These are phyloP conservation scores for Lycodopsis pacificus DNA, from an alignment of 2,797 vertebrate genomes.

Conservation along the genomic window DNA sequence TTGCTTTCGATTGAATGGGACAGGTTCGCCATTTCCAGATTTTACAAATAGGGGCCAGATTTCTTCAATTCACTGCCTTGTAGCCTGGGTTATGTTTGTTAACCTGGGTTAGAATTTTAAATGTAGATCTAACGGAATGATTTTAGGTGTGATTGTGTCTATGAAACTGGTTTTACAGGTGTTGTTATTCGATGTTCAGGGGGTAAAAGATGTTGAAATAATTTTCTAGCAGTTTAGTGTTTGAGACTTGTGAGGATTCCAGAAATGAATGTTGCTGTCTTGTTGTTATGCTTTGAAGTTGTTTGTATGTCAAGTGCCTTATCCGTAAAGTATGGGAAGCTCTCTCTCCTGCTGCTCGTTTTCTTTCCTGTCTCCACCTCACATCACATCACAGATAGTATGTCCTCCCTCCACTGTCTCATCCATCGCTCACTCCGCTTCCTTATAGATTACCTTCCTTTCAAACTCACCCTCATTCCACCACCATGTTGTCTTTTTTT, in stretches of 20 bases:
- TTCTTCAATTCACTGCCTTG: slow-evolving; percentile 56
- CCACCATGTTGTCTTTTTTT: slow-evolving; percentile 53
- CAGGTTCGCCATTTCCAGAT: slow-evolving; percentile 25
- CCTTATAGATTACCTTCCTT: slow-evolving; percentile 31
- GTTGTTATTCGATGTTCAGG: slow-evolving; percentile 38
- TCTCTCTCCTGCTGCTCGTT: slow-evolving; percentile 57
- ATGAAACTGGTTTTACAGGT: slow-evolving; percentile 66
- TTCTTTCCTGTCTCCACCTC: slow-evolving; percentile 56
- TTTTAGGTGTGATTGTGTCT: slow-evolving; percentile 65
- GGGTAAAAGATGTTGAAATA: slow-evolving; percentile 26
- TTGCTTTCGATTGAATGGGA: slow-evolving; percentile 19
- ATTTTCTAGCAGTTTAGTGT: slow-evolving; percentile 32
- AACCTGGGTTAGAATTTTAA: slow-evolving; percentile 35
- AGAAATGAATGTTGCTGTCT: slow-evolving; percentile 39
- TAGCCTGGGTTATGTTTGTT: slow-evolving; percentile 41
- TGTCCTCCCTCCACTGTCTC: slow-evolving; percentile 22
- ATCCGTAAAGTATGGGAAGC: slow-evolving; percentile 70
- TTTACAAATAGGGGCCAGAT: slow-evolving; percentile 40
- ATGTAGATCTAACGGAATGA: slow-evolving; percentile 54
- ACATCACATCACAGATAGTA: slow-evolving; percentile 36
- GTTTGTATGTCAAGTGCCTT: slow-evolving; percentile 80
- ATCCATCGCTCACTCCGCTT: slow-evolving; percentile 31
- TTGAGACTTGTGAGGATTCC: slow-evolving; percentile 28
- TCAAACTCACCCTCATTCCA: slow-evolving; percentile 60
- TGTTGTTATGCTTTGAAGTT: slow-evolving; percentile 65